phyloP scores from a whole-genome alignment of 2,888 invertebrate genomes.

The Ophioninae sp. region DNA sequence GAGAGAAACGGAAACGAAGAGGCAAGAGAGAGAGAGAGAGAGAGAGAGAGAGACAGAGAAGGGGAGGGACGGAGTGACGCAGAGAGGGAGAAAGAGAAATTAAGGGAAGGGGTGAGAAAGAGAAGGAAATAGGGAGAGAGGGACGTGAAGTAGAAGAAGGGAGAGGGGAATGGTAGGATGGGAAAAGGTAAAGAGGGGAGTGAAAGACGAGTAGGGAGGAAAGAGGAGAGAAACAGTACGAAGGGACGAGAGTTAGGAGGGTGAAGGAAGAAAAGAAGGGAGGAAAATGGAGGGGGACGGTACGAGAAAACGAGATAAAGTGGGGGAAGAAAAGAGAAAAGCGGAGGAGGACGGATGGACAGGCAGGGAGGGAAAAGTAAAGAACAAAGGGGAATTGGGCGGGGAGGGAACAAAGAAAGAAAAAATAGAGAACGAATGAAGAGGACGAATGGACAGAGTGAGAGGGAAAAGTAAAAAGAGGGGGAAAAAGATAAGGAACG shows the following conservation, averaged over 20 bases:
- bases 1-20: conserved; percentile 16
- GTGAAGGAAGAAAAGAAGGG: no score
- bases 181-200: not conserved
- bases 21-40: conserved; percentile 9
- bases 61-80: not conserved
- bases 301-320: no score
- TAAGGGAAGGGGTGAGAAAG: conserved; percentile 34
- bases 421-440: no score
- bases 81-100: conserved; percentile 12
- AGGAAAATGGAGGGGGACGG: no score
- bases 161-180: conserved; percentile 2
- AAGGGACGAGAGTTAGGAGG: not conserved
- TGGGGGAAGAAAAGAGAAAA: no score
- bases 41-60: conserved; percentile 5
- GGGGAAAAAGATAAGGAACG: no score
- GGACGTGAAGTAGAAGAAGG: conserved; percentile 1
- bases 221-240: conserved; percentile 43
- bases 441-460: no score
- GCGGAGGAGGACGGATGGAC: no score
- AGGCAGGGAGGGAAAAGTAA: no score
- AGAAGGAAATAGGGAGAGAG: not conserved
- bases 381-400: no score
- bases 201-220: conserved; percentile 48
- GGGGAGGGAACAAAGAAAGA: no score
- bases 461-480: no score